phyloP scores from a whole-genome alignment of 2,113 vertebrate genomes.

The Cryptoleucopteryx plumbea region DNA sequence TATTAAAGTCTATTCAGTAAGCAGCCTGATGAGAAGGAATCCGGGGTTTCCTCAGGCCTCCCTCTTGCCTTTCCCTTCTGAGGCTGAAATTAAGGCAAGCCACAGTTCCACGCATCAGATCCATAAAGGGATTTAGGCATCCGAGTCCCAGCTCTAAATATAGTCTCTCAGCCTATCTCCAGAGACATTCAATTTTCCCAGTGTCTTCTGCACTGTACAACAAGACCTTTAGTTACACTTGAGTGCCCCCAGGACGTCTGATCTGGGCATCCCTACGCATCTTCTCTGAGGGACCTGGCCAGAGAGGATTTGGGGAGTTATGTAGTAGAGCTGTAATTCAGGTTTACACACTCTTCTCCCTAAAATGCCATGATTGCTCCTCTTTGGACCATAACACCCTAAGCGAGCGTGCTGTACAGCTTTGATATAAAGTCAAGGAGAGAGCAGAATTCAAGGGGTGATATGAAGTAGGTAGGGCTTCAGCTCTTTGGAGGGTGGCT shows the following conservation, averaged over 20 bases:
- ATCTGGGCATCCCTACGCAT: rapidly evolving
- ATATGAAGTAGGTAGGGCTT: not conserved
- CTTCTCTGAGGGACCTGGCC: not conserved
- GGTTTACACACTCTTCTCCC: not conserved
- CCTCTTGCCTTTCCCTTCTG: not conserved
- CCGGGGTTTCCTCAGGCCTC: not conserved
- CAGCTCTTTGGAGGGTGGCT: not conserved
- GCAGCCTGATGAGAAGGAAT: not conserved
- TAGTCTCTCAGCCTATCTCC: not conserved
- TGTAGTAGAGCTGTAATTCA: not conserved
- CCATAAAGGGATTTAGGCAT: not conserved
- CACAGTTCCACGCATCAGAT: not conserved
- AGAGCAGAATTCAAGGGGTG: not conserved
- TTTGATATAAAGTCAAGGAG: not conserved
- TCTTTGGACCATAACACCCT: not conserved
- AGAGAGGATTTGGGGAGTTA: not conserved
- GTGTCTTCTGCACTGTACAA: not conserved
- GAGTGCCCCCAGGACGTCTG: not conserved
- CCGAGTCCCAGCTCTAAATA: not conserved
- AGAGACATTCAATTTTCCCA: not conserved
- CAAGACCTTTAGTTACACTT: not conserved
- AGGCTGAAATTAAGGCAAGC: not conserved
- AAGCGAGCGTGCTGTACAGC: not conserved
- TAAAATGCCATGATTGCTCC: not conserved
- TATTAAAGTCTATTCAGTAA: not conserved